Evolutionary conservation across 2,113 vertebrate species (phyloP).

Genomic region (Amazona guildingii): DNA sequence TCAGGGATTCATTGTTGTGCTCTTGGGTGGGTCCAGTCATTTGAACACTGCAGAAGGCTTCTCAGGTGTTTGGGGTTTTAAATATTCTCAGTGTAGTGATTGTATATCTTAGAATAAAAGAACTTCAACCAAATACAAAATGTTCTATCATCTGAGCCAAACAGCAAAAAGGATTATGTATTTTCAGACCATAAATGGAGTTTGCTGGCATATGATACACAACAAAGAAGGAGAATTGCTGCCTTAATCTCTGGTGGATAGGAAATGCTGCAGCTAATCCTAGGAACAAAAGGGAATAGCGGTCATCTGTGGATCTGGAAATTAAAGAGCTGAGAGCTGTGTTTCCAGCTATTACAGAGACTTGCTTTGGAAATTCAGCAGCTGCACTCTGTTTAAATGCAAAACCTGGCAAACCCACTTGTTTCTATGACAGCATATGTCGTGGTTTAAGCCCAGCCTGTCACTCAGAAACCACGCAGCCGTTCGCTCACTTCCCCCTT

Average conservation of each 20-base stretch:
- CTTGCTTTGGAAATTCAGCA: slow-evolving; percentile 44
- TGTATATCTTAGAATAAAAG: not conserved
- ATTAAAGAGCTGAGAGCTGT: not conserved
- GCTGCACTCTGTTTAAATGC: slow-evolving; percentile 9
- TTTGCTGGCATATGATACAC: not conserved
- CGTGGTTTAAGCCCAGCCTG: too few relatives aligned
- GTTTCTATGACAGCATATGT: not conserved
- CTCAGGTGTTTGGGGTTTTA: not conserved
- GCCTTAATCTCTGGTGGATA: not conserved
- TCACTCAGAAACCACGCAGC: too few relatives aligned
- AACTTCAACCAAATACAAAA: not conserved
- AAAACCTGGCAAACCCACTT: not conserved
- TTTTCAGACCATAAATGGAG: slow-evolving; percentile 25
- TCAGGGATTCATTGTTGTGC: too few relatives aligned
- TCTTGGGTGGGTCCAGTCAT: not conserved
- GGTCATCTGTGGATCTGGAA: not conserved
- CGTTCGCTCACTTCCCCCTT: too few relatives aligned
- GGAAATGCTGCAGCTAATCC: slow-evolving; percentile 44
- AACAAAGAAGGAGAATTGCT: not conserved
- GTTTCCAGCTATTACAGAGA: not conserved
- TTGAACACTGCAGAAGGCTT: not conserved
- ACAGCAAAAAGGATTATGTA: not conserved
- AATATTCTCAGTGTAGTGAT: not conserved
- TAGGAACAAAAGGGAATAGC: not conserved
- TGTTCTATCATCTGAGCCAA: not conserved